Evolutionary conservation across 2,113 vertebrate genomes (phyloP).

Genomic region (Syngnathoides biaculeatus): DNA sequence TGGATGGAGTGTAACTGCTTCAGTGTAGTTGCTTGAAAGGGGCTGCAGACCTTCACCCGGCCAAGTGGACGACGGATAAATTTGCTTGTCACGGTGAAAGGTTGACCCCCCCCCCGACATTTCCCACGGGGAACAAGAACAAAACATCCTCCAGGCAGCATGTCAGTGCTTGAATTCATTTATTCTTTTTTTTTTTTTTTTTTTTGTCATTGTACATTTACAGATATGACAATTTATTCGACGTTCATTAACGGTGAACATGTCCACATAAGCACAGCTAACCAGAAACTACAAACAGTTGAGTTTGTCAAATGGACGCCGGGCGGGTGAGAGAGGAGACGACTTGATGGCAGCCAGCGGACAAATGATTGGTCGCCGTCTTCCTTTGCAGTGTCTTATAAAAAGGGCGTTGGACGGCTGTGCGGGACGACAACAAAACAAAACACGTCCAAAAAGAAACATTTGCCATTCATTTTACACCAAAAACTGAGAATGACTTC

Average conservation of each 20-base stretch:
- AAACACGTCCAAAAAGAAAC: conserved; percentile 27
- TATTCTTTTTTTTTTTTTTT: conserved; percentile 63
- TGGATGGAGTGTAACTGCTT: too few relatives aligned
- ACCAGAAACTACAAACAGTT: conserved; percentile 80
- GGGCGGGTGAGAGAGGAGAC: conserved; percentile 36
- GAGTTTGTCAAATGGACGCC: conserved; percentile 56
- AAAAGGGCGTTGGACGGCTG: conserved; percentile 37
- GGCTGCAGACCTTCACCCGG: too few relatives aligned
- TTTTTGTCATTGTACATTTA: conserved; percentile 69
- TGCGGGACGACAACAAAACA: conserved; percentile 10
- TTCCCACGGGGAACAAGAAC: neutral
- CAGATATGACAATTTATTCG: conserved; percentile 80
- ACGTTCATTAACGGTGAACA: conserved; percentile 83
- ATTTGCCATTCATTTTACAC: conserved; percentile 32
- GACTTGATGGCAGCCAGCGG: neutral
- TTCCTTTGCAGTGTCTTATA: conserved; percentile 23
- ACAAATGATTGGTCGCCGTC: conserved; percentile 5
- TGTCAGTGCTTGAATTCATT: conserved; percentile 69
- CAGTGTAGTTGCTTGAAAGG: too few relatives aligned
- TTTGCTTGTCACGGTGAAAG: neutral
- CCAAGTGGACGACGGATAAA: too few relatives aligned
- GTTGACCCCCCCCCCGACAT: neutral
- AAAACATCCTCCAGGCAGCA: conserved; percentile 8
- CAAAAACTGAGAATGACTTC: conserved; percentile 28
- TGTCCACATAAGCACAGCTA: conserved; percentile 84